These are phyloP conservation scores for Oryzias sinensis DNA, from an alignment of 2,797 vertebrate genomes.

Conservation along the genomic window DNA sequence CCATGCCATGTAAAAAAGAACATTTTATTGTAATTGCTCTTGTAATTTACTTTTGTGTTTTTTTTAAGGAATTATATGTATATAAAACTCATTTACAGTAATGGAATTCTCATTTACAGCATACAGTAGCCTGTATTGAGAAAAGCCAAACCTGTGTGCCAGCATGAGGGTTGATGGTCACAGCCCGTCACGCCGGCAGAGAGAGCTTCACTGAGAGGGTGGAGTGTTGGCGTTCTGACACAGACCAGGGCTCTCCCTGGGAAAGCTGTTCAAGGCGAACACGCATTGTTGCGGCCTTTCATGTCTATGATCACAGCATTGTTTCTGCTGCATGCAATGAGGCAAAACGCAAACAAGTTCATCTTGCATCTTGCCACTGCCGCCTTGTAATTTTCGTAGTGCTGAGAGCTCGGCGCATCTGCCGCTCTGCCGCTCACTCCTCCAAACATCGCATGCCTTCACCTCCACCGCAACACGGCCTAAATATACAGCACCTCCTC, in stretches of 20 bases:
- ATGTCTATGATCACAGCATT: slow-evolving; percentile 32
- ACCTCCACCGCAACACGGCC: slow-evolving; percentile 42
- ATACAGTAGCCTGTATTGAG: slow-evolving; percentile 40
- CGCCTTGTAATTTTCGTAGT: slow-evolving; percentile 72
- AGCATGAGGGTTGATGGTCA: slow-evolving; percentile 37
- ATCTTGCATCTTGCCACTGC: slow-evolving; percentile 44
- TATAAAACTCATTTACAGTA: slow-evolving; percentile 32
- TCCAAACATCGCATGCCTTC: slow-evolving; percentile 33
- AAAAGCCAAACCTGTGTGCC: slow-evolving; percentile 26
- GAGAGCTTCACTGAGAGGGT: slow-evolving; percentile 17
- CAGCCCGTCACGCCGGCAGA: slow-evolving; percentile 10
- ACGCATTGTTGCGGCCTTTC: slow-evolving; percentile 46
- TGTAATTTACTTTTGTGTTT: slow-evolving; percentile 46
- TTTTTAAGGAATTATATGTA: slow-evolving; percentile 18
- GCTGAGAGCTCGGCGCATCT: slow-evolving; percentile 51
- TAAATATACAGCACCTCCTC: slow-evolving; percentile 65
- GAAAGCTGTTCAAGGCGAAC: slow-evolving; percentile 59
- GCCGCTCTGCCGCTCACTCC: slow-evolving; percentile 58
- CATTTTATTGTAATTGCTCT: slow-evolving; percentile 59
- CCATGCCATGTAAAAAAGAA: slow-evolving; percentile 47
- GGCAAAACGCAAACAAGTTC: slow-evolving; percentile 65
- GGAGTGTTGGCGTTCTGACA: slow-evolving; percentile 55
- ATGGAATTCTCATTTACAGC: slow-evolving; percentile 51
- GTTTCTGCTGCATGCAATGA: slow-evolving; percentile 58
- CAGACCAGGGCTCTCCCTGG: slow-evolving; percentile 67